These are phyloP conservation scores for Bryconaethiops microstoma DNA, from an alignment of 2,797 vertebrate genomes.

Conservation along the genomic window DNA sequence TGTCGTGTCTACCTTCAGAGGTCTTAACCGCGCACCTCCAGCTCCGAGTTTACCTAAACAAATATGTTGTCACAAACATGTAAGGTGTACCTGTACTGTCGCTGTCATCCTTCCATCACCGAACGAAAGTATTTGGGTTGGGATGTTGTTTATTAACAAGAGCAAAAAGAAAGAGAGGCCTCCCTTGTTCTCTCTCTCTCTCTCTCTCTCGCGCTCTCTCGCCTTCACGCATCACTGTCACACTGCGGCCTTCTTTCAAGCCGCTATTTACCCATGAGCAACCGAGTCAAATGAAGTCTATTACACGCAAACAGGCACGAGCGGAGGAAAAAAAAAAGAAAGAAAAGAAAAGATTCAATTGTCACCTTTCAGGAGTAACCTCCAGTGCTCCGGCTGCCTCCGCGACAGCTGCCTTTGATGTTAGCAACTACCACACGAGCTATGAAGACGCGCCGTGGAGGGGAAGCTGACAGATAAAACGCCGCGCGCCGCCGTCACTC, in stretches of 20 bases:
- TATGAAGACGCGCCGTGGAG: constrained; percentile 59
- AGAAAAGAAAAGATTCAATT: constrained; percentile 64
- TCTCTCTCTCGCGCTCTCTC: background rate
- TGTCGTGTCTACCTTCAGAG: background rate
- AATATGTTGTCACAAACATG: constrained; percentile 40
- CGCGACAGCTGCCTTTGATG: constrained; percentile 62
- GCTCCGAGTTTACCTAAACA: constrained; percentile 10
- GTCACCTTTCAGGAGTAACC: constrained; percentile 64
- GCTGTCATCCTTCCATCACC: constrained; percentile 25
- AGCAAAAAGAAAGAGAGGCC: constrained; percentile 20
- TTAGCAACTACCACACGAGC: constrained; percentile 58
- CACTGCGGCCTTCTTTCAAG: constrained; percentile 54
- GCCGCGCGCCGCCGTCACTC: constrained; percentile 51
- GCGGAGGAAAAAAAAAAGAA: constrained; percentile 14
- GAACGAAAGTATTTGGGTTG: constrained; percentile 16
- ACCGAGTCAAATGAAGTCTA: constrained; percentile 57
- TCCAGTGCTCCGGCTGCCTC: constrained; percentile 30
- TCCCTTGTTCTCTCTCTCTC: background rate
- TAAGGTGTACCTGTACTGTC: constrained; percentile 11
- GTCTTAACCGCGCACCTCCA: background rate
- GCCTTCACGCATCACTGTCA: constrained; percentile 55
- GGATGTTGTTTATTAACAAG: constrained; percentile 42
- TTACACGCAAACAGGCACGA: constrained; percentile 50
- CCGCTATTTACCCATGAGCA: constrained; percentile 60
- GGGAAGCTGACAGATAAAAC: constrained; percentile 67